Conservation (phyloP, 2,888 invertebrate genomes). For the Pterobdella sp. region DNA sequence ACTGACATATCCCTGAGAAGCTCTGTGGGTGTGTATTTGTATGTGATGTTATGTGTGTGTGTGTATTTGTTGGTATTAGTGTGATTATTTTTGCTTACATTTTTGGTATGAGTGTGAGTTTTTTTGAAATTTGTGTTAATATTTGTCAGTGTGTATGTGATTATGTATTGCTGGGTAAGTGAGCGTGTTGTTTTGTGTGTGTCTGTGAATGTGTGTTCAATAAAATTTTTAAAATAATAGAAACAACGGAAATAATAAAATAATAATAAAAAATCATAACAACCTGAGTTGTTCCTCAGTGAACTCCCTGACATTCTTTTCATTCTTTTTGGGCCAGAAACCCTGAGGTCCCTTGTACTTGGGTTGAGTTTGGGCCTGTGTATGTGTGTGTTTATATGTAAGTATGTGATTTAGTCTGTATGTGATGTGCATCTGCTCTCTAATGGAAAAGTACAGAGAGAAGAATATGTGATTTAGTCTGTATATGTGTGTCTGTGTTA, state of each 20-base stretch:
- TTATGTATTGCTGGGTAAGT: background rate
- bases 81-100: too few species aligned
- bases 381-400: too few species aligned
- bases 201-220: background rate
- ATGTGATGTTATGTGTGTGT: background rate
- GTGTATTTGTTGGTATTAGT: background rate
- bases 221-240: background rate
- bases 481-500: too few species aligned
- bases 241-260: background rate
- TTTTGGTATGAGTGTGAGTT: too few species aligned
- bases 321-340: conserved; percentile 91
- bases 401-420: too few species aligned
- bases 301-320: conserved; percentile 86
- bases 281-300: conserved; percentile 78
- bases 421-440: too few species aligned
- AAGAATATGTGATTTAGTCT: too few species aligned
- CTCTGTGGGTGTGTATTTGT: conserved; percentile 9
- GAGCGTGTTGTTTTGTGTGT: background rate
- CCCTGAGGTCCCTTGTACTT: conserved; percentile 57
- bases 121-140: too few species aligned
- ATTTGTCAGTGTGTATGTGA: background rate
- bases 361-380: conserved; percentile 42
- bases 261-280: background rate
- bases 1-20: conserved; percentile 17
- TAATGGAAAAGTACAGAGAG: too few species aligned